These are phyloP conservation scores for Cryptus armator DNA, from an alignment of 2,888 invertebrate species.

Conservation along the genomic window DNA sequence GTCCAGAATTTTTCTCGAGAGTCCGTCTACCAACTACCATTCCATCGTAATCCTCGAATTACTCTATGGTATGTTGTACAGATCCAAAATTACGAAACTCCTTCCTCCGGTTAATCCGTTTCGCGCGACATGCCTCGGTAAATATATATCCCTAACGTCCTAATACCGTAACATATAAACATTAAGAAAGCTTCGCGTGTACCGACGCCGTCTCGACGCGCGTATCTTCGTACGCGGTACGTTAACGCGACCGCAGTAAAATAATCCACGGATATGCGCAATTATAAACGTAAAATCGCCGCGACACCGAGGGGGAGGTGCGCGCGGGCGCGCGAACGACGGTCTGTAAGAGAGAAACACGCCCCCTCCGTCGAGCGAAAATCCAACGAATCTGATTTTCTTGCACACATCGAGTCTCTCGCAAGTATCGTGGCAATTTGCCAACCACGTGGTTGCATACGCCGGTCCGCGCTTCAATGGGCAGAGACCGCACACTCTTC, in stretches of 20 bases:
- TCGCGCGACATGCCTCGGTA: neutral
- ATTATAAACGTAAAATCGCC: conserved; percentile 61
- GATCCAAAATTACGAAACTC: conserved; percentile 22
- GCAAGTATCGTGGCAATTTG: conserved; percentile 73
- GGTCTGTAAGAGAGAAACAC: conserved; percentile 3
- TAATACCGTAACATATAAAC: neutral
- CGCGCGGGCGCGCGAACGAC: neutral
- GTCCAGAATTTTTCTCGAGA: no score
- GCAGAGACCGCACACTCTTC: conserved; percentile 21
- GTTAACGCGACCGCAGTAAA: conserved; percentile 44
- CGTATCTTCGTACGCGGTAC: conserved; percentile 30
- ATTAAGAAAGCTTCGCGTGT: no score
- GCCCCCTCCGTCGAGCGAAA: conserved; percentile 44
- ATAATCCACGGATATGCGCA: conserved; percentile 56
- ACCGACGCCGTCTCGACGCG: no score
- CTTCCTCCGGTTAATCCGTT: neutral
- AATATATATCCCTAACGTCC: neutral
- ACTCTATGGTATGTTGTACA: conserved; percentile 2
- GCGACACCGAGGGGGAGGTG: conserved; percentile 21
- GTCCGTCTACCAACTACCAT: neutral
- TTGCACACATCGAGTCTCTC: conserved; percentile 39
- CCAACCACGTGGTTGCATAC: conserved; percentile 81
- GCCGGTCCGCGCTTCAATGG: conserved; percentile 60
- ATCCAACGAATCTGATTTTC: conserved; percentile 62
- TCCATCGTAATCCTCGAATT: conserved; percentile 29